Evolutionary conservation across 2,888 invertebrate genomes (phyloP), one percentile per base, ranked within the genome.

Genomic region (Hirtodrosophila trivittata): DNA sequence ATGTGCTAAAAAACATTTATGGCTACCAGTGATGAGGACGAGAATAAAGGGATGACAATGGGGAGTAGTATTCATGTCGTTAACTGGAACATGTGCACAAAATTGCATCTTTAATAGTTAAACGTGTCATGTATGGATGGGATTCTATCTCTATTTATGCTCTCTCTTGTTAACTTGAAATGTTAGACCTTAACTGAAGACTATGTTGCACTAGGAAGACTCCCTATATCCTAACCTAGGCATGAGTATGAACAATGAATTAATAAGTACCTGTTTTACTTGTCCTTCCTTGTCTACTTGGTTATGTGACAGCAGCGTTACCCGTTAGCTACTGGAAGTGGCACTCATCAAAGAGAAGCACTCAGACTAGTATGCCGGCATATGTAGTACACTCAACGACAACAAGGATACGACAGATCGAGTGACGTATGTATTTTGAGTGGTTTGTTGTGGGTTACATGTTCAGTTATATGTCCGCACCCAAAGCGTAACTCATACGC

Each of bases 401-500:
- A 26, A 18, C 16, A 21, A 21, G 18, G 18, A 21, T 14, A 21
- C 39, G 45, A 41, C 41, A 63, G 55, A 72, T 60, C 72, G 33
- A 52, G 54, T 67, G 55, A 56, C 73, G 66, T 51, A 39, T 35
- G 35, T 13, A 35, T 35, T 35, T 13, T 43, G 69, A 50, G 32
- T 41, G 39, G 35, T 41, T n/a, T 30, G 30, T 30, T 30, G n/a
- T n/a, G 5, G 3, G n/a, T n/a, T 30, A 3, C 8, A 30, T 30
- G 4, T n/a, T 30, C n/a, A 30, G n/a, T 54, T 70, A 41, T 38
- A 55, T 52, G 39, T 45, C 63, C 58, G 43, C 64, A 55, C 57
- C 57, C 60, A 60, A 54, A 47, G 49, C 41, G 59, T 18, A 59
- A 68, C 68, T 65, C 75, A 84, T 77, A 80, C 80, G 80, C 85